Conservation (phyloP, 1,140 invertebrate species). For the Centruroides sculpturatus region DNA sequence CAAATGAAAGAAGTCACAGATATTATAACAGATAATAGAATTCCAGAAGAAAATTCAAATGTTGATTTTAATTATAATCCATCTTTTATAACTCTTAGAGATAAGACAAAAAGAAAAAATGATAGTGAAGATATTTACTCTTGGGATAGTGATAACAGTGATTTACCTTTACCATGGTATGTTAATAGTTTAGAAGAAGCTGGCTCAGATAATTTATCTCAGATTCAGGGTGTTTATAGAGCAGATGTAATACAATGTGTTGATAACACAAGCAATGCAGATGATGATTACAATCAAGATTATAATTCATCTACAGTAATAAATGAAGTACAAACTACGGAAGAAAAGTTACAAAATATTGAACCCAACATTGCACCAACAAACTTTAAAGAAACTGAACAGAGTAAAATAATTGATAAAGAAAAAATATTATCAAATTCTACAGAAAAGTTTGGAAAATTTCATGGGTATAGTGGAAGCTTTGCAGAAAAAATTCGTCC, state of each 20-base stretch:
- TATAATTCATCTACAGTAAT: background rate
- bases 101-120: background rate
- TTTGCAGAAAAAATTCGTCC: conserved; percentile 19
- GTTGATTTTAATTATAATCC: background rate
- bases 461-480: conserved; percentile 17
- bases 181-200: background rate
- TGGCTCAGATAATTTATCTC: background rate
- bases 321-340: background rate
- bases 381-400: background rate
- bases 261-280: background rate
- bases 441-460: conserved; percentile 7
- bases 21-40: conserved; percentile 2
- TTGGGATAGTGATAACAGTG: conserved; percentile 14
- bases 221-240: background rate
- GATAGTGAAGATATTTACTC: background rate
- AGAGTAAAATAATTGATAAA: no score
- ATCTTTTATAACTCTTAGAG: conserved; percentile 8
- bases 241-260: background rate
- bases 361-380: background rate
- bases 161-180: background rate
- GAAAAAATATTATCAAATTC: background rate
- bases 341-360: background rate
- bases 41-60: conserved; percentile 3
- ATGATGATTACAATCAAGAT: background rate
- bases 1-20: background rate